These are phyloP conservation scores for Noctua janthe DNA, from an alignment of 2,888 invertebrate species.

Conservation along the genomic window DNA sequence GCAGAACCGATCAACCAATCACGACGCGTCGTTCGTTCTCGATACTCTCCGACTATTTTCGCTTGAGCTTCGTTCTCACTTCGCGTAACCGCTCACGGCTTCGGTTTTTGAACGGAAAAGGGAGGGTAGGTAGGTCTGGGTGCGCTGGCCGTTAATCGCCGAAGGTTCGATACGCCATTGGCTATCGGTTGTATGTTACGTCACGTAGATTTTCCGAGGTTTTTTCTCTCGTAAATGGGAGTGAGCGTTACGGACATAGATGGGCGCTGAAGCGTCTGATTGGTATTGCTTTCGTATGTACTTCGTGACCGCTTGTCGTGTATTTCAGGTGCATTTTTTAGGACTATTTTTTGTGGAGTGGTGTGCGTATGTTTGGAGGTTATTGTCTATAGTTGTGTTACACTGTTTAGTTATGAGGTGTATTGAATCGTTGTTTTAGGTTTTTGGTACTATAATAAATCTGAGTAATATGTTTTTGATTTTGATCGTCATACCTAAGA, in stretches of 20 bases:
- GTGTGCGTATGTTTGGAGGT: not conserved
- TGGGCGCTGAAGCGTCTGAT: slow-evolving; percentile 69
- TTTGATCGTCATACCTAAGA: not conserved
- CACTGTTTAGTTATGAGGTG: not conserved
- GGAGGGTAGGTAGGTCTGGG: slow-evolving; percentile 70
- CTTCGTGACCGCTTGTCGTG: slow-evolving; percentile 40
- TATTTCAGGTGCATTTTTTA: slow-evolving; percentile 46
- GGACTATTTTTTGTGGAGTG: slow-evolving; percentile 11
- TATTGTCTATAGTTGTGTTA: not conserved
- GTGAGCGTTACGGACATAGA: slow-evolving; percentile 71
- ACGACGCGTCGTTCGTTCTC: slow-evolving; percentile 79
- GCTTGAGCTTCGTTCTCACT: slow-evolving; percentile 61
- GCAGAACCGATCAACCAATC: slow-evolving; percentile 91
- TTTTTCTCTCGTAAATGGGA: slow-evolving; percentile 80
- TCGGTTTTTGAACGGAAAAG: slow-evolving; percentile 40
- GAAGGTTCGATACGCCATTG: slow-evolving; percentile 88
- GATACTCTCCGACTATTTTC: slow-evolving; percentile 75
- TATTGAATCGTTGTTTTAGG: not conserved
- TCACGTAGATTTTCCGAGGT: slow-evolving; percentile 88
- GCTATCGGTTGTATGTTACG: slow-evolving; percentile 82
- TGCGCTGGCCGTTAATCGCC: slow-evolving; percentile 64
- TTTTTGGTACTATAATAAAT: not conserved
- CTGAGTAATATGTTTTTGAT: not conserved
- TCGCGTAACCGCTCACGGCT: slow-evolving; percentile 22
- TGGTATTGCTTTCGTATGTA: slow-evolving; percentile 68